These are phyloP conservation scores for Lottia gigantea DNA, from an alignment of 2,888 invertebrate species.

Conservation along the genomic window DNA sequence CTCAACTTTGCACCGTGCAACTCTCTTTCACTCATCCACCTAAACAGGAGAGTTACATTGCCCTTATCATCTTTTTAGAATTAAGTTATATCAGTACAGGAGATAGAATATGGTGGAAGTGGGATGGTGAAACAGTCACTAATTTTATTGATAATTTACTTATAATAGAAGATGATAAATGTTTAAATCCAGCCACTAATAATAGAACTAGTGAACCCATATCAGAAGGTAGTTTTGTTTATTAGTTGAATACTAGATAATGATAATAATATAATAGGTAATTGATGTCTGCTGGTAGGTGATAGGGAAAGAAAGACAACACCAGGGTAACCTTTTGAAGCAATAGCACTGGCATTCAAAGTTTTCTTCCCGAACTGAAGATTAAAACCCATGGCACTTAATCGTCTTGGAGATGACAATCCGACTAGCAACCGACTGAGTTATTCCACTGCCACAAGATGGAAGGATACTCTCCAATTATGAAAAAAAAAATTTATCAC, in stretches of 20 bases:
- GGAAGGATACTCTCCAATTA: too few species aligned
- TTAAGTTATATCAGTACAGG: conserved; percentile 62
- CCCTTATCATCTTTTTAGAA: conserved; percentile 44
- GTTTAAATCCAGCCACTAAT: conserved; percentile 54
- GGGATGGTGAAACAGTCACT: conserved; percentile 54
- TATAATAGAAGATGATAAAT: conserved; percentile 61
- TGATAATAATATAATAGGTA: background rate
- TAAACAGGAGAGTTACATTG: too few species aligned
- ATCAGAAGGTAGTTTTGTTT: conserved; percentile 17
- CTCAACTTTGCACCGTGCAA: too few species aligned
- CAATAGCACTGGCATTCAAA: too few species aligned
- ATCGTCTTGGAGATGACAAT: too few species aligned
- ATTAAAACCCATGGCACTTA: too few species aligned
- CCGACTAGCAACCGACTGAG: too few species aligned
- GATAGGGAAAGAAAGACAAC: background rate
- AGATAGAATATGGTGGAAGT: conserved; percentile 67
- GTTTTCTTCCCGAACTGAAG: too few species aligned
- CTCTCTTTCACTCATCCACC: too few species aligned
- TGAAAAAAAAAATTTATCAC: too few species aligned
- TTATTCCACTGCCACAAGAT: too few species aligned
- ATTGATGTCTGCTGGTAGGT: background rate
- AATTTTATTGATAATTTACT: conserved; percentile 49
- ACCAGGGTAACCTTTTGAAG: background rate
- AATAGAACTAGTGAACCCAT: conserved; percentile 35
- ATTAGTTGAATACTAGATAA: background rate